A percentile compares a stretch with the other conserved stretches of the same genome.
phyloP scores from a whole-genome alignment of 2,888 invertebrate genomes.

The Hesperia comma region DNA sequence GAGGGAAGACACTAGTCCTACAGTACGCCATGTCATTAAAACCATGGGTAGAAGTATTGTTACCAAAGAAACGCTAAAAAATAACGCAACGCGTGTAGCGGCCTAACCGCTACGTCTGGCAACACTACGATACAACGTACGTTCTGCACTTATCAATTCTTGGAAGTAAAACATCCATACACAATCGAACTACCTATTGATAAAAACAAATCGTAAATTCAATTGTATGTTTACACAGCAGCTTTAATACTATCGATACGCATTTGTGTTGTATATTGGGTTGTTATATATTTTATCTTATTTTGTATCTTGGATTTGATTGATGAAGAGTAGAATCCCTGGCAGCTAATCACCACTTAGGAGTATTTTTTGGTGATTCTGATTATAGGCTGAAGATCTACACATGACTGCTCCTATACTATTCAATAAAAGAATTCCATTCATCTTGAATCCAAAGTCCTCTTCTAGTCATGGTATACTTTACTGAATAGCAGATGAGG shows the following conservation, averaged over 20 bases:
- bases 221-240: conserved; percentile 21
- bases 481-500: too few relatives aligned
- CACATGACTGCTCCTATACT: too few relatives aligned
- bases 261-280: conserved; percentile 8
- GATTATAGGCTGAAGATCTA: too few relatives aligned
- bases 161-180: conserved; percentile 45
- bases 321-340: neutral
- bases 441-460: too few relatives aligned
- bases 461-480: too few relatives aligned
- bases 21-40: too few relatives aligned
- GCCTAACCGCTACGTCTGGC: conserved; percentile 28
- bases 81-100: conserved; percentile 24
- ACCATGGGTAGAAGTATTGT: too few relatives aligned
- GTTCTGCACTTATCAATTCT: conserved; percentile 47
- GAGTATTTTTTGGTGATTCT: too few relatives aligned
- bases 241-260: conserved; percentile 6
- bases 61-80: conserved; percentile 15
- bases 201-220: conserved; percentile 48
- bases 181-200: conserved; percentile 44
- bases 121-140: conserved; percentile 42
- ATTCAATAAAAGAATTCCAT: too few relatives aligned
- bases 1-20: too few relatives aligned
- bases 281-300: conserved; percentile 1
- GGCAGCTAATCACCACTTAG: too few relatives aligned
- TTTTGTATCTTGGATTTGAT: neutral